phyloP scores from a whole-genome alignment of 2,113 vertebrate species.

The Bolborhynchus lineola region DNA sequence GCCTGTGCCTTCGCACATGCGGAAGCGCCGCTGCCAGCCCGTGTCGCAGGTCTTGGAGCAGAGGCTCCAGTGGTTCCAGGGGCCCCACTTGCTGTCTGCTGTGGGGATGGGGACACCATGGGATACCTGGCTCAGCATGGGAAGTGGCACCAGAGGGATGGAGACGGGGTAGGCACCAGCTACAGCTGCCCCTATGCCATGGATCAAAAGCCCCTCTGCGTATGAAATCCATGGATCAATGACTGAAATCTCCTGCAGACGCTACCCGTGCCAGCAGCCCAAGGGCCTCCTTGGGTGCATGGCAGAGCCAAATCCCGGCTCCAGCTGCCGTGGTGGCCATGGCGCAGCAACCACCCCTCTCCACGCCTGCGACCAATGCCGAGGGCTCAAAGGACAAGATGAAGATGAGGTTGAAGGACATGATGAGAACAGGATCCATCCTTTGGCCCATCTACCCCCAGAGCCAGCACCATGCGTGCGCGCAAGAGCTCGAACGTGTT shows the following conservation, averaged over 20 bases:
- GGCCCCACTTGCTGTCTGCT: constrained; percentile 93
- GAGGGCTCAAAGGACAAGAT: rapidly evolving
- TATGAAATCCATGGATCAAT: not conserved
- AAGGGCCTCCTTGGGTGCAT: not conserved
- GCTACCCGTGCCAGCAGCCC: not conserved
- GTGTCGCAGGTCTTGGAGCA: constrained; percentile 98
- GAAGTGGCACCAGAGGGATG: rapidly evolving
- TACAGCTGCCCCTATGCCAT: rapidly evolving
- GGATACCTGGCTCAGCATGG: rapidly evolving
- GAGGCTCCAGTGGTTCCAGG: constrained; percentile 95
- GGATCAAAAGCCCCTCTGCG: not conserved
- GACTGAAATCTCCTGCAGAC: not conserved
- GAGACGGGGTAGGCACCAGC: rapidly evolving
- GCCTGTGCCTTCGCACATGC: constrained; percentile 91
- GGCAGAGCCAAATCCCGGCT: not conserved
- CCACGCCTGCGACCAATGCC: rapidly evolving
- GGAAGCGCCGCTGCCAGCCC: constrained; percentile 93
- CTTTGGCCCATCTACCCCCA: not conserved
- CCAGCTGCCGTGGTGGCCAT: rapidly evolving
- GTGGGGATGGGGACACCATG: not conserved
- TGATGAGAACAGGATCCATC: not conserved
- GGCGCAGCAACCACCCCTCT: not conserved
- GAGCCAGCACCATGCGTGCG: rapidly evolving
- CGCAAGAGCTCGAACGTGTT: not conserved
- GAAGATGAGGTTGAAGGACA: not conserved